Evolutionary conservation across 2,797 vertebrate species (phyloP).

Genomic region (Spea hammondii): DNA sequence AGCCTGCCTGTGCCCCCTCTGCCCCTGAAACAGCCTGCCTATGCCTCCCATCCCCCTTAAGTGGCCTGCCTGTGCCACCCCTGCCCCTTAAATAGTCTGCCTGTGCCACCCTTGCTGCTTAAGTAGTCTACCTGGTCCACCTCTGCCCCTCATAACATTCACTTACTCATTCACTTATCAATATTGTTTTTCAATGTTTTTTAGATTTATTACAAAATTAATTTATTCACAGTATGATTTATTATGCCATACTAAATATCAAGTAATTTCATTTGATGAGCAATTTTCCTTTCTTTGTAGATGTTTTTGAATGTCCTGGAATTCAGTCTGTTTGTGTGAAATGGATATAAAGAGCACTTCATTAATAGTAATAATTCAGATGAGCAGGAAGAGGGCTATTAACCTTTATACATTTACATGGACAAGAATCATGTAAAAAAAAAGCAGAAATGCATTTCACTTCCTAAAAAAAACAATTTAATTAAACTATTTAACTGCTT

Average conservation of each 20-base stretch:
- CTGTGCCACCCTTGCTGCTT: too few species aligned
- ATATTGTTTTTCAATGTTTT: slow-evolving; percentile 17
- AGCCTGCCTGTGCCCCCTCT: background rate
- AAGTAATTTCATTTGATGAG: slow-evolving; percentile 44
- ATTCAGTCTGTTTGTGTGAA: slow-evolving; percentile 35
- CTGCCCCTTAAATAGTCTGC: too few species aligned
- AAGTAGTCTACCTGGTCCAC: too few species aligned
- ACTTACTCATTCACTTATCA: background rate
- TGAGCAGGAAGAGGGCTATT: slow-evolving; percentile 27
- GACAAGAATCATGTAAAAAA: background rate
- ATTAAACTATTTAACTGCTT: too few species aligned
- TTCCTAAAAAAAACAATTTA: background rate
- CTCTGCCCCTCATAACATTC: too few species aligned
- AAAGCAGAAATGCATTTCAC: background rate
- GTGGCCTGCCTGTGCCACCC: background rate
- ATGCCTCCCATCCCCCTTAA: background rate
- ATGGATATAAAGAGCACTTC: slow-evolving; percentile 16
- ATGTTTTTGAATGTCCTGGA: slow-evolving; percentile 30
- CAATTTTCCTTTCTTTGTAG: slow-evolving; percentile 37
- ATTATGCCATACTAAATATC: slow-evolving; percentile 33
- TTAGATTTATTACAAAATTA: slow-evolving; percentile 30
- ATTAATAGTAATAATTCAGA: slow-evolving; percentile 27
- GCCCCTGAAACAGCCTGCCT: background rate
- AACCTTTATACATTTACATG: slow-evolving; percentile 13
- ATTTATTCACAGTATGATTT: slow-evolving; percentile 12